Conservation (phyloP, 2,888 invertebrate species). For the Drosophila putrida region DNA sequence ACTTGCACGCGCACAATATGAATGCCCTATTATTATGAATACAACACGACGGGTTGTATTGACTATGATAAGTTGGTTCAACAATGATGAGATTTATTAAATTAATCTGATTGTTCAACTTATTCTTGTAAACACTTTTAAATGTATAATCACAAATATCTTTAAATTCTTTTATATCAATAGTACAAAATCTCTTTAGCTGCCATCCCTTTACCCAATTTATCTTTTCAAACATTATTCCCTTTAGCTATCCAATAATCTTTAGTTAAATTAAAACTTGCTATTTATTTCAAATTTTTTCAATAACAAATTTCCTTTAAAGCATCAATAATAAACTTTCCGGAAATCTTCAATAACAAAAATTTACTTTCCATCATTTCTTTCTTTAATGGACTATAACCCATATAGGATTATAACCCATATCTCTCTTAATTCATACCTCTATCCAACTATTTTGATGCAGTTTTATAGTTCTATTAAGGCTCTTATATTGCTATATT, state of each 20-base stretch:
- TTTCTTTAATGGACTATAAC: background rate
- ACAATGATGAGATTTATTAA: no score
- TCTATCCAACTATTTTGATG: background rate
- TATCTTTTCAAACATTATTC: no score
- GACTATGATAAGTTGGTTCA: background rate
- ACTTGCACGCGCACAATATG: conserved; percentile 35
- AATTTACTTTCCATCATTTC: no score
- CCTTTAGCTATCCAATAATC: no score
- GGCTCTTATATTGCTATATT: background rate
- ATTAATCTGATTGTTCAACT: no score
- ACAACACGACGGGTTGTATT: conserved; percentile 11
- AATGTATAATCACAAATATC: no score
- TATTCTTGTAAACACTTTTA: background rate
- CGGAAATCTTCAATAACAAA: no score
- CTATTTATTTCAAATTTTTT: background rate
- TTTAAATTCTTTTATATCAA: no score
- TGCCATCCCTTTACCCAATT: no score
- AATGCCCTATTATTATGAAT: conserved; percentile 27
- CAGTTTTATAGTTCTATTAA: background rate
- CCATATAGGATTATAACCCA: background rate
- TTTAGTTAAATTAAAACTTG: background rate
- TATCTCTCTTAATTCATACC: background rate
- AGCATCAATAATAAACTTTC: no score
- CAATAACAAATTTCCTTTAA: no score
- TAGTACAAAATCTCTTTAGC: no score